These are phyloP conservation scores for Rhaphigaster nebulosa DNA, from an alignment of 2,888 invertebrate species.

Conservation along the genomic window DNA sequence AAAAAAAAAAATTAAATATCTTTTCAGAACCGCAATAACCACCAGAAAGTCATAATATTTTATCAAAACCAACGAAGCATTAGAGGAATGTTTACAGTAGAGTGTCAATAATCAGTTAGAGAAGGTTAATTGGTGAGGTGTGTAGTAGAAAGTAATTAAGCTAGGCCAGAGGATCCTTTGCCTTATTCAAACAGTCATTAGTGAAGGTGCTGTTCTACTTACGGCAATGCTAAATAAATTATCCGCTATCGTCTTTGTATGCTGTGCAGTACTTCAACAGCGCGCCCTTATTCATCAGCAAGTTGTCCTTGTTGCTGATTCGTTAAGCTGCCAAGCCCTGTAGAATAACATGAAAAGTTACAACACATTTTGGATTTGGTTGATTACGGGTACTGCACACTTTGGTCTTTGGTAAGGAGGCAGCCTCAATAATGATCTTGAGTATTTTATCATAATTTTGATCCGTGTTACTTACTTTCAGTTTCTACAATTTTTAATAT, in stretches of 20 bases:
- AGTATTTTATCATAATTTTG: too few species aligned
- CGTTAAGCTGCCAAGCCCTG: background rate
- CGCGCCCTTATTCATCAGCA: background rate
- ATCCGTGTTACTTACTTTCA: too few species aligned
- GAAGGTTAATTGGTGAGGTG: background rate
- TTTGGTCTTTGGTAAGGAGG: too few species aligned
- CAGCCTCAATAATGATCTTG: too few species aligned
- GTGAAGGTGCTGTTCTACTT: background rate
- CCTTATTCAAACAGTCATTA: slow-evolving; percentile 25
- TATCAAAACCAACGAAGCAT: background rate
- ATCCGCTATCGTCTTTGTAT: background rate
- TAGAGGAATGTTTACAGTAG: background rate
- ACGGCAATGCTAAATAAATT: slow-evolving; percentile 7
- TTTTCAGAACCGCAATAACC: background rate
- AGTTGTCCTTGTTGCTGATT: background rate
- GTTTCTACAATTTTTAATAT: too few species aligned
- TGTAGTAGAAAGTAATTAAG: background rate
- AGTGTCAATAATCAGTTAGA: slow-evolving; percentile 20
- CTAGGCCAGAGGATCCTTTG: background rate
- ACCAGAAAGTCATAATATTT: background rate
- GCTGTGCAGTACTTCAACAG: background rate
- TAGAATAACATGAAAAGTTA: background rate
- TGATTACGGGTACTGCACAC: background rate
- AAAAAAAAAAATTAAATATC: too few species aligned
- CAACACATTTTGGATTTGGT: too few species aligned